Evolutionary conservation across 2,888 invertebrate genomes (phyloP).

Genomic region (Eupithecia exiguata): DNA sequence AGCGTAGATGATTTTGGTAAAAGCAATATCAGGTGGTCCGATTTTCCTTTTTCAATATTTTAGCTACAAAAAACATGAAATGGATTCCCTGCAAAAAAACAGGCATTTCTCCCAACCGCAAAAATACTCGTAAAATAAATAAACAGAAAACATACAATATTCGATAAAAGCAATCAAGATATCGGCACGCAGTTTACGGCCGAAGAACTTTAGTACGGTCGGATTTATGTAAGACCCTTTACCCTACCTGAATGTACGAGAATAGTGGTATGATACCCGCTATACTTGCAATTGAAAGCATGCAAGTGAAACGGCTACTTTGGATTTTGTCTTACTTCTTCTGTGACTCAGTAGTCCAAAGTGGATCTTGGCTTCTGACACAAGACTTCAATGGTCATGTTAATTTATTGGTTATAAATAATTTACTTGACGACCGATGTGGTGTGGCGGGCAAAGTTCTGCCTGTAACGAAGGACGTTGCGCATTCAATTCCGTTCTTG

Average conservation of each 20-base stretch:
- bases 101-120: constrained; percentile 15
- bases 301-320: constrained; percentile 6
- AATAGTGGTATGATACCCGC: constrained; percentile 45
- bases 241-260: constrained; percentile 57
- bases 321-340: background rate
- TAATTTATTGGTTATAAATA: background rate
- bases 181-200: constrained; percentile 67
- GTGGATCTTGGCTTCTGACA: background rate
- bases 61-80: background rate
- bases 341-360: background rate
- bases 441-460: too few species aligned
- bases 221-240: constrained; percentile 66
- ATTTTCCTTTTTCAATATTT: background rate
- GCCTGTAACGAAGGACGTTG: background rate
- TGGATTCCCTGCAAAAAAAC: background rate
- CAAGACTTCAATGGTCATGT: background rate
- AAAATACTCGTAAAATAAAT: constrained; percentile 35
- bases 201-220: constrained; percentile 65
- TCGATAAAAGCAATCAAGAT: constrained; percentile 76
- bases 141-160: constrained; percentile 54
- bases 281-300: constrained; percentile 34
- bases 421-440: too few species aligned
- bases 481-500: background rate
- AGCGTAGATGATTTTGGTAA: background rate
- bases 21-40: background rate